Evolutionary conservation across 2,113 vertebrate species (phyloP).

Genomic region (Cyprinodon tularosa): DNA sequence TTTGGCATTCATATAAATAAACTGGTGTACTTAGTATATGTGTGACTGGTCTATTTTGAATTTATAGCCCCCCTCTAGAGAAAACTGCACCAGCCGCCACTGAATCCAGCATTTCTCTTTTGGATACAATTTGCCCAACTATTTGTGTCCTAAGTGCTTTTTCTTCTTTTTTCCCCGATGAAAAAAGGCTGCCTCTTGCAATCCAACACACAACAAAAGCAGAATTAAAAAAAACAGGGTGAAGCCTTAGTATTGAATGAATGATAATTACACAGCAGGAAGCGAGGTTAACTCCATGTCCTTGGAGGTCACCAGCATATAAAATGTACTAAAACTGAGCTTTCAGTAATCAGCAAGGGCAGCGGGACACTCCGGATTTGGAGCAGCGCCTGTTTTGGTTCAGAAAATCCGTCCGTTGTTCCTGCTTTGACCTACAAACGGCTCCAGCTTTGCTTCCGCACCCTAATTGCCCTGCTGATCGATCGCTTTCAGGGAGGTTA

Average conservation of each 20-base stretch:
- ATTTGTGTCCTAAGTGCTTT: background rate
- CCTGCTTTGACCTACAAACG: conserved; percentile 44
- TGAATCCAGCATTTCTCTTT: background rate
- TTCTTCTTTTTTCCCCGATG: background rate
- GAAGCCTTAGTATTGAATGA: background rate
- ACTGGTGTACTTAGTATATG: too few species aligned
- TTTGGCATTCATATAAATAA: too few species aligned
- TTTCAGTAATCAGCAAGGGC: background rate
- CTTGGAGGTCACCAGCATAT: background rate
- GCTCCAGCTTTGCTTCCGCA: conserved; percentile 13
- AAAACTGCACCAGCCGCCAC: too few species aligned
- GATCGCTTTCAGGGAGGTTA: conserved; percentile 21
- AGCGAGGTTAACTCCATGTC: background rate
- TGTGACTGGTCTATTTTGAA: too few species aligned
- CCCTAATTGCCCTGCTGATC: conserved; percentile 7
- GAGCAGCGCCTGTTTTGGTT: conserved; percentile 8
- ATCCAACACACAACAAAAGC: background rate
- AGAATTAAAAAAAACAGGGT: background rate
- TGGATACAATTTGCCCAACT: background rate
- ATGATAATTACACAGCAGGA: background rate
- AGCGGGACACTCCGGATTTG: conserved; percentile 13
- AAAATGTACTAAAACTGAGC: background rate
- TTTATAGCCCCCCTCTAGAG: too few species aligned
- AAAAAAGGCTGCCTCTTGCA: too few species aligned
- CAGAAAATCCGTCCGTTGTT: background rate